These are phyloP conservation scores for Hanleya hanleyi DNA, from an alignment of 2,888 invertebrate genomes.

Conservation along the genomic window DNA sequence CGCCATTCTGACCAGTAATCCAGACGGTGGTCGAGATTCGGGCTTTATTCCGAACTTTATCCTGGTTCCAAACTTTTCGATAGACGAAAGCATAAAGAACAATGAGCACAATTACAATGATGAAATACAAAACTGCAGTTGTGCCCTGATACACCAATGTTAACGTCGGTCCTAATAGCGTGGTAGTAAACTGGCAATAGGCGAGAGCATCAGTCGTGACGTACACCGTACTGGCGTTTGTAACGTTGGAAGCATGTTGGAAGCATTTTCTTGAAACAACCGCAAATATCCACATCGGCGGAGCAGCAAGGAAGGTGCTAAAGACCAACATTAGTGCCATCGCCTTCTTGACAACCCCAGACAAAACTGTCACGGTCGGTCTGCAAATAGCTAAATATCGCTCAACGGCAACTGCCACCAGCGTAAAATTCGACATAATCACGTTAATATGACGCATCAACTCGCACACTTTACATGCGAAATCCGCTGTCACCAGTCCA, in stretches of 20 bases:
- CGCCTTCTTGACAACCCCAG: not conserved
- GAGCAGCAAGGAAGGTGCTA: slow-evolving; percentile 4
- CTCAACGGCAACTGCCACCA: slow-evolving; percentile 17
- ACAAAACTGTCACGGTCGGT: not conserved
- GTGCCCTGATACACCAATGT: not conserved
- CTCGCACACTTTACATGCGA: slow-evolving; percentile 20
- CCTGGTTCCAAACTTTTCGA: not conserved
- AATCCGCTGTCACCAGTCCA: slow-evolving; percentile 6
- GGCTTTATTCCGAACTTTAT: not conserved
- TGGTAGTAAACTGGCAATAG: not conserved
- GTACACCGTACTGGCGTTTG: not conserved
- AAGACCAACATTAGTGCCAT: not conserved
- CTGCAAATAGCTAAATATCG: slow-evolving; percentile 23
- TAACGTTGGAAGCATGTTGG: too few species aligned
- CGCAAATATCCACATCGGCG: slow-evolving; percentile 12
- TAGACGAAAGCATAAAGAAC: not conserved
- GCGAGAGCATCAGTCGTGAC: not conserved
- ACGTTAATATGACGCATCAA: slow-evolving; percentile 19
- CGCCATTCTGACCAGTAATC: too few species aligned
- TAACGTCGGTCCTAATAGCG: not conserved
- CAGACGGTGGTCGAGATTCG: not conserved
- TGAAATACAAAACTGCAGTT: not conserved
- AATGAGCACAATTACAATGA: not conserved
- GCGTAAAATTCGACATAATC: slow-evolving; percentile 13
- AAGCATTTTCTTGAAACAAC: too few species aligned